phyloP scores from a whole-genome alignment of 2,797 vertebrate species.

The Tragopan temminckii region DNA sequence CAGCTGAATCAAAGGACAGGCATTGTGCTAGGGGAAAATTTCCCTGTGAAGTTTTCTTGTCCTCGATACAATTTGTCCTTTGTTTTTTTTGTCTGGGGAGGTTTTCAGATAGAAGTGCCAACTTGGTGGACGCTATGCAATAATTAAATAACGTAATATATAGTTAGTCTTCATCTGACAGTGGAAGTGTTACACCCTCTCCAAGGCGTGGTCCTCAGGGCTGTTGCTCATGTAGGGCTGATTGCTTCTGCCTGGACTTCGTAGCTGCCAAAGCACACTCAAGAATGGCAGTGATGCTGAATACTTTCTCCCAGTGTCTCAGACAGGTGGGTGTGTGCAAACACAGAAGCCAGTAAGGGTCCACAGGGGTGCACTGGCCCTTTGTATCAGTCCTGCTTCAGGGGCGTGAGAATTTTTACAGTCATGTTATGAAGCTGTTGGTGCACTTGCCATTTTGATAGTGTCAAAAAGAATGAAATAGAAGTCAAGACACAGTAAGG shows the following conservation, averaged over 20 bases:
- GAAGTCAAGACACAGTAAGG: background rate
- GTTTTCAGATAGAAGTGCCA: background rate
- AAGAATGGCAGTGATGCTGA: background rate
- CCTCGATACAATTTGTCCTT: background rate
- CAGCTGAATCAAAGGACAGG: conserved; percentile 1
- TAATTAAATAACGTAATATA: fast-evolving
- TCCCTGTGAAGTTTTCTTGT: background rate
- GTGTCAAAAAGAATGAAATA: background rate
- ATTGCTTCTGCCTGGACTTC: background rate
- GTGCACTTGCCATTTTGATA: background rate
- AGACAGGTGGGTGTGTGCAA: background rate
- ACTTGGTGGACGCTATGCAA: fast-evolving
- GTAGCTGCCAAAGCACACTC: fast-evolving
- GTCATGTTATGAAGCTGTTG: background rate
- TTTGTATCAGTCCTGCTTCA: background rate
- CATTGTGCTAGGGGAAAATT: background rate
- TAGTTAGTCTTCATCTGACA: background rate
- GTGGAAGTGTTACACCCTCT: background rate
- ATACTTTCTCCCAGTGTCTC: background rate
- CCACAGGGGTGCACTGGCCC: background rate
- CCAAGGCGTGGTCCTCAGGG: background rate
- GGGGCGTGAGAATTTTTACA: background rate
- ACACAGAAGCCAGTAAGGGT: background rate
- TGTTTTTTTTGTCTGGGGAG: background rate
- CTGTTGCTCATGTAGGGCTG: background rate